Conservation (phyloP, 2,888 invertebrate genomes). For the Laspeyria flexula region DNA sequence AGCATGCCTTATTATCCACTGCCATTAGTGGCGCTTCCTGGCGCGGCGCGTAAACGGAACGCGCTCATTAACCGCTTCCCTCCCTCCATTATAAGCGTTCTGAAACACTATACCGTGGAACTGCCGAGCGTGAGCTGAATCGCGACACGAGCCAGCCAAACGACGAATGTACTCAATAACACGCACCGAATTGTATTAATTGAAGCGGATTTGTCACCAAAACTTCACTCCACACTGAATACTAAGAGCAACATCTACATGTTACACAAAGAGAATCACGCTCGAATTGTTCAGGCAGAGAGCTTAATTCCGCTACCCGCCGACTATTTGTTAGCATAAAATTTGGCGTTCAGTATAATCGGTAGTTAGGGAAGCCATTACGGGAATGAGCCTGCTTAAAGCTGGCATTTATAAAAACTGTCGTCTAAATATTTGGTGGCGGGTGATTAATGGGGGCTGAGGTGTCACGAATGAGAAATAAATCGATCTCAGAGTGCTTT, state of each 20-base stretch:
- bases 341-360: constrained; percentile 28
- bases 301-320: constrained; percentile 14
- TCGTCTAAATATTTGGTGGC: constrained; percentile 41
- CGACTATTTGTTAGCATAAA: constrained; percentile 21
- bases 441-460: constrained; percentile 41
- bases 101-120: constrained; percentile 31
- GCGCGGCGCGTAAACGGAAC: constrained; percentile 45
- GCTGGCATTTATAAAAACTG: constrained; percentile 39
- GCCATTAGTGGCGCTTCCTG: constrained; percentile 58
- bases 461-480: constrained; percentile 44
- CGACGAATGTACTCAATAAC: constrained; percentile 26
- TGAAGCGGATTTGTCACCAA: constrained; percentile 36
- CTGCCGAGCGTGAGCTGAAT: constrained; percentile 36
- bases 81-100: constrained; percentile 25
- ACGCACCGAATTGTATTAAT: constrained; percentile 40
- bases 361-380: constrained; percentile 32
- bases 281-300: constrained; percentile 11
- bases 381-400: constrained; percentile 24
- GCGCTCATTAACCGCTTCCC: constrained; percentile 57
- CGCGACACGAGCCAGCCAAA: not conserved
- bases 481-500: constrained; percentile 45
- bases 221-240: constrained; percentile 27
- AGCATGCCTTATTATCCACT: constrained; percentile 55
- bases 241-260: constrained; percentile 20
- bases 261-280: constrained; percentile 19